Evolutionary conservation across 2,888 invertebrate genomes (phyloP).

Genomic region (Lampropteryx suffumata): DNA sequence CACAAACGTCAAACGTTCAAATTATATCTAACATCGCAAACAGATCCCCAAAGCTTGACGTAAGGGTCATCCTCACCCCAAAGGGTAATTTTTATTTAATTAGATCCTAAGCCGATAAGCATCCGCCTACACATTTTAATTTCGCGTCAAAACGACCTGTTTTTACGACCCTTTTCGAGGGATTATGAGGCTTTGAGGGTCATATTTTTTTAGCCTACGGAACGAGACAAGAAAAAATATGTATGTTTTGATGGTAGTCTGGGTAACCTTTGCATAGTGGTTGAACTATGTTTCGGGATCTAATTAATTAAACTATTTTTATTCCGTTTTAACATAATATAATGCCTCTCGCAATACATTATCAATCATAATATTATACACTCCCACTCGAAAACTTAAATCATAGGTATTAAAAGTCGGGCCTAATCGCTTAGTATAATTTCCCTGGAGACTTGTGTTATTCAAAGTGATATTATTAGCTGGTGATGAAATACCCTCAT

Average conservation of each 20-base stretch:
- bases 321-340: too few species aligned
- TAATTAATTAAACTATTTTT: too few species aligned
- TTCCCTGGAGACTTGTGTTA: conserved; percentile 86
- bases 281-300: too few species aligned
- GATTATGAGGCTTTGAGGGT: conserved; percentile 16
- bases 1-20: background rate
- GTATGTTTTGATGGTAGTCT: background rate
- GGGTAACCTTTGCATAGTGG: background rate
- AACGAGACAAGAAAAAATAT: background rate
- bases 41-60: background rate
- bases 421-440: conserved; percentile 48
- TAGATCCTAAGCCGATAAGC: conserved; percentile 26
- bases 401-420: conserved; percentile 25
- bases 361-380: too few species aligned
- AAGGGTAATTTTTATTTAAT: conserved; percentile 24
- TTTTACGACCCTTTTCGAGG: conserved; percentile 37
- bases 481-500: too few species aligned
- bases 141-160: conserved; percentile 35
- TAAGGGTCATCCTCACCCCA: conserved; percentile 21
- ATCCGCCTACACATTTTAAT: conserved; percentile 37
- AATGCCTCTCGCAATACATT: too few species aligned
- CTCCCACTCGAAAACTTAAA: conserved; percentile 16
- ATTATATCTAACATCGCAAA: background rate
- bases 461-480: conserved; percentile 63
- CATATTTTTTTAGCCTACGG: conserved; percentile 9